Percentiles rank a stretch among this genome's conserved stretches.
Conservation (phyloP, 2,797 vertebrate species). For the Lycodopsis pacificus region DNA sequence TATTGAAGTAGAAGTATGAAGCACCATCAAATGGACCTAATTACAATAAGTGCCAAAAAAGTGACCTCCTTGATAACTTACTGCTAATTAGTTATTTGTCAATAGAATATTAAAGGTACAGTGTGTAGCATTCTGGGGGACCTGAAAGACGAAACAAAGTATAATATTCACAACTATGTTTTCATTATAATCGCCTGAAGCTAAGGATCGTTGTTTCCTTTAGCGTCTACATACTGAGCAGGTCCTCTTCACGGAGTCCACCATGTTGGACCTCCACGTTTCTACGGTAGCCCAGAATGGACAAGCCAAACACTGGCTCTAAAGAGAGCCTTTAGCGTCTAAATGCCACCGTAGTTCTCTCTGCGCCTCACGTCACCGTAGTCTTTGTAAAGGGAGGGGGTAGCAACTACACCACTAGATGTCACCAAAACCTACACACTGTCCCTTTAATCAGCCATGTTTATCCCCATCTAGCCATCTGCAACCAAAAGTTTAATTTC, state of each 20-base stretch:
- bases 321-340: not conserved
- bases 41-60: not conserved
- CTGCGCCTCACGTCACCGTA: not conserved
- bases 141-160: not conserved
- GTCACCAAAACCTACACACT: not conserved
- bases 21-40: not conserved
- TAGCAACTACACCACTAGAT: not conserved
- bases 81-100: too few relatives aligned
- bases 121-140: not conserved
- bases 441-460: not conserved
- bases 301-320: not conserved
- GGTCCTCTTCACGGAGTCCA: not conserved
- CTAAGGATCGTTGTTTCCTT: too few relatives aligned
- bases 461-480: not conserved
- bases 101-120: not conserved
- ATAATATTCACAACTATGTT: not conserved
- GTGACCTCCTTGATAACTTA: too few relatives aligned
- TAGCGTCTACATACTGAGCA: not conserved
- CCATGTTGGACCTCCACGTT: not conserved
- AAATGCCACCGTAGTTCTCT: not conserved
- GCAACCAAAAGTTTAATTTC: not conserved
- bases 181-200: too few relatives aligned
- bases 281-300: not conserved
- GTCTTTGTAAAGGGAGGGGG: not conserved
- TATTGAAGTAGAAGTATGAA: not conserved